Base-by-base conservation (phyloP, 2,113 vertebrate species). In the Varanus salvator region DNA sequence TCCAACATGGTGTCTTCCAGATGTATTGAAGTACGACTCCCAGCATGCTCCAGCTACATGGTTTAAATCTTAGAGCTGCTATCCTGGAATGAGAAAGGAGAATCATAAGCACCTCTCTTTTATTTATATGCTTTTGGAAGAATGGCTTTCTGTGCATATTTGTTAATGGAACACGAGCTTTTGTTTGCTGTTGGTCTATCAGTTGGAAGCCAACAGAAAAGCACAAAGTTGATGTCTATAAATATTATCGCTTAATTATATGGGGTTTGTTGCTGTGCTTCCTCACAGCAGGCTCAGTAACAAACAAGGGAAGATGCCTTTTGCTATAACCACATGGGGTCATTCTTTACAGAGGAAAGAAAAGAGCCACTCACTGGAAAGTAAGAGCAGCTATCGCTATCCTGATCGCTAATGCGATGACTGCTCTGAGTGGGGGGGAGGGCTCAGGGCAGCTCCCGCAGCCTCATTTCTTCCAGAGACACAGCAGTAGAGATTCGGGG, bases 191-290 rank as follows among this genome's bases (percentile, higher is more conserved):
- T 93, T 95, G 94, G 91, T 91, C 84, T 94, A 83, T 84, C 96
- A 93, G 95, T 95, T 87, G 93, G 95, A 92, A 89, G 82, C 93
- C 94, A 90, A 89, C 91, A 94, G 90, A 89, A 87, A 86, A 92
- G 86, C 83, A 93, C 75, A 93, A 94, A 91, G 85, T 90, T 68
- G 0, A 86, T 93, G 88, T 94, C 94, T 94, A 57, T 87, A 95
- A 94, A 93, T 91, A 95, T 93, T 94, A 93, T 93, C 94, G 66
- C 89, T 92, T 94, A 94, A 94, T 96, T 95, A 93, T 94, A 94
- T 85, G 19, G 60, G 54, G 17, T 78, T 95, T 92, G 91, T 92
- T 94, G 91, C 85, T 64, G 76, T 87, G 85, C 84, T 76, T 93
- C 92, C 92, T 94, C 95, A 91, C 92, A 95, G 94, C 92, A 91